phyloP scores from a whole-genome alignment of 2,888 invertebrate species.

The Oscheius sp. region DNA sequence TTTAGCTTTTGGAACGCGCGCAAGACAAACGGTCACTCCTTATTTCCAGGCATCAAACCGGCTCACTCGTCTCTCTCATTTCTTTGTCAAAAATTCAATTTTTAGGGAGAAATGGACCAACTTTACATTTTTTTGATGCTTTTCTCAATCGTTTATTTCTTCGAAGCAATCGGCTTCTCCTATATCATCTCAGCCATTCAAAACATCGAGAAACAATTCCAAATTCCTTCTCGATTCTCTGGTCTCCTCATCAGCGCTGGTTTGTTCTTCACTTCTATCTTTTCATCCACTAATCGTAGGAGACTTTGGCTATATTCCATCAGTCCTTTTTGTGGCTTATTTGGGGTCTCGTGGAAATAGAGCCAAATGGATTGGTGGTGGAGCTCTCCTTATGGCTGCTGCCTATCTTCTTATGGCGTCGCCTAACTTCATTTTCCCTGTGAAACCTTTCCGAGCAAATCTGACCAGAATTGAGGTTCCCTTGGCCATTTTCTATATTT shows the following conservation, averaged over 20 bases:
- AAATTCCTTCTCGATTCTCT: slow-evolving; percentile 65
- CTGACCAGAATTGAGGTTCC: slow-evolving; percentile 55
- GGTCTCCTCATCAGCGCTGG: slow-evolving; percentile 68
- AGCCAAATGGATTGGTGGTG: slow-evolving; percentile 67
- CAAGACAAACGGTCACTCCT: too few species aligned
- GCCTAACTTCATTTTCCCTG: slow-evolving; percentile 67
- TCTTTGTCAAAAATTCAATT: too few species aligned
- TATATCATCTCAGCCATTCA: slow-evolving; percentile 68
- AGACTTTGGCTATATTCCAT: slow-evolving; percentile 69
- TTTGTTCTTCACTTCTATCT: too few species aligned
- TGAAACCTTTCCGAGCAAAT: slow-evolving; percentile 53
- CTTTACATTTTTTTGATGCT: slow-evolving; percentile 61
- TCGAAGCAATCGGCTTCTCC: slow-evolving; percentile 65
- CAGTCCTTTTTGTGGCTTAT: slow-evolving; percentile 68
- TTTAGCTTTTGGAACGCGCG: too few species aligned
- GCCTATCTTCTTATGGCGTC: slow-evolving; percentile 65
- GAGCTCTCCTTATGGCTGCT: slow-evolving; percentile 66
- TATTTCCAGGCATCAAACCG: too few species aligned
- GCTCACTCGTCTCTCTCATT: too few species aligned
- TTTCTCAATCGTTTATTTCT: slow-evolving; percentile 65
- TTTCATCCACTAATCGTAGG: too few species aligned
- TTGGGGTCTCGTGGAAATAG: slow-evolving; percentile 66
- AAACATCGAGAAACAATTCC: slow-evolving; percentile 69
- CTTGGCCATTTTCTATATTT: too few species aligned
- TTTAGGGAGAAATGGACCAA: slow-evolving; percentile 45